phyloP scores from a whole-genome alignment of 30 jellyfish, hydroid and myxozoan species.

The Aurelia aurita region DNA sequence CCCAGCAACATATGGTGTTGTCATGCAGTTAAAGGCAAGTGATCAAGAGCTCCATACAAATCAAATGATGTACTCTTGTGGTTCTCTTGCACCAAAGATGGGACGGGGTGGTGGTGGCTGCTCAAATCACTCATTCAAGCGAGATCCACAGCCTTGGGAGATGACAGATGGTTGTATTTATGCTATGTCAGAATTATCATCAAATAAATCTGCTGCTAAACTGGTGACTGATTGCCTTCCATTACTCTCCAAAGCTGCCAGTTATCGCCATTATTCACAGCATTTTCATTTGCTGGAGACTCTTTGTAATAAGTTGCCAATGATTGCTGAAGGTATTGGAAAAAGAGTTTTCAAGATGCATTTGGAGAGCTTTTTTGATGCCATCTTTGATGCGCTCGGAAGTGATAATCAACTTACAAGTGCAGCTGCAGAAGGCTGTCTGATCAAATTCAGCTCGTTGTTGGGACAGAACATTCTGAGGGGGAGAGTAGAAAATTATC shows the following conservation, averaged over 20 bases:
- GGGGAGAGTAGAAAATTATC: slow-evolving; percentile 91
- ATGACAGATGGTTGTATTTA: slow-evolving; percentile 95
- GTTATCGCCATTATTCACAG: slow-evolving; percentile 81
- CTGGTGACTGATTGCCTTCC: slow-evolving; percentile 69
- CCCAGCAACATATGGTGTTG: slow-evolving; percentile 92
- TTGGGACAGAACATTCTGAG: slow-evolving; percentile 88
- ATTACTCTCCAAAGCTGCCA: slow-evolving; percentile 70
- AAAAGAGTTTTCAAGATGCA: slow-evolving; percentile 81
- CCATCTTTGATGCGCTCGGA: slow-evolving; percentile 77
- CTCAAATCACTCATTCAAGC: slow-evolving; percentile 85
- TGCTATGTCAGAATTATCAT: slow-evolving; percentile 79
- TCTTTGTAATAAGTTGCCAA: slow-evolving; percentile 70
- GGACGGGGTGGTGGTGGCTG: slow-evolving; percentile 98
- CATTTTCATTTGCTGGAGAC: slow-evolving; percentile 86
- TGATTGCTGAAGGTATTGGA: slow-evolving; percentile 86
- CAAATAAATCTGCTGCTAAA: slow-evolving; percentile 35
- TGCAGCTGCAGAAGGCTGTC: slow-evolving; percentile 93
- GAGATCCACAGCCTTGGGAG: slow-evolving; percentile 99
- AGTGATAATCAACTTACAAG: slow-evolving; percentile 90
- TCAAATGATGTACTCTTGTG: slow-evolving; percentile 99
- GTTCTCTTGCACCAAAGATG: slow-evolving; percentile 99
- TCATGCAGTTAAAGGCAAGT: slow-evolving; percentile 81
- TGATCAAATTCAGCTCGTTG: slow-evolving; percentile 37
- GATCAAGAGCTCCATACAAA: slow-evolving; percentile 83
- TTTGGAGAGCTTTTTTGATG: slow-evolving; percentile 78